These are phyloP conservation scores for Cephalopholis sonnerati DNA, from an alignment of 2,113 vertebrate species.

Conservation along the genomic window DNA sequence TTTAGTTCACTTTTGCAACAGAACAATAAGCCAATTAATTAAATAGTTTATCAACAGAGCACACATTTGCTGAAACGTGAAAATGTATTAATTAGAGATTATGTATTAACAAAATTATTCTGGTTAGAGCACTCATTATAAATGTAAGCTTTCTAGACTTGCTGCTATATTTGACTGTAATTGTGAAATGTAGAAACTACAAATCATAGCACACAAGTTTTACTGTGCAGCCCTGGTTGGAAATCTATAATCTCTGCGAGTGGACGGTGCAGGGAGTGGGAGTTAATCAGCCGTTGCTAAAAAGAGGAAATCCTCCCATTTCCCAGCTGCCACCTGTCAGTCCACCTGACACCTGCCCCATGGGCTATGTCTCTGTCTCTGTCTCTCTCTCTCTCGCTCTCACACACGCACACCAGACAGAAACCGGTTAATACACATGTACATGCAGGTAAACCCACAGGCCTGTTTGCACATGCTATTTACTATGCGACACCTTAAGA, in stretches of 20 bases:
- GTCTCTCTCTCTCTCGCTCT: background rate
- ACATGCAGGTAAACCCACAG: slow-evolving; percentile 12
- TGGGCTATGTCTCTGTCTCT: slow-evolving; percentile 5
- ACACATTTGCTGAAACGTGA: background rate
- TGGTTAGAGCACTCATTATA: background rate
- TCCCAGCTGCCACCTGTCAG: slow-evolving; percentile 70
- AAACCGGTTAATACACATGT: too few species aligned
- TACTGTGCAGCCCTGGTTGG: background rate
- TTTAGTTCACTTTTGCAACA: background rate
- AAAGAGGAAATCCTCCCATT: slow-evolving; percentile 67
- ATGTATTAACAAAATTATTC: background rate
- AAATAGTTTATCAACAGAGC: background rate
- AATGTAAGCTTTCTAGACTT: background rate
- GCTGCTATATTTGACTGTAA: background rate
- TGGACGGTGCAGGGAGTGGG: slow-evolving; percentile 5
- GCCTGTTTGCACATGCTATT: slow-evolving; percentile 42
- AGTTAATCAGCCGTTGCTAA: slow-evolving; percentile 64
- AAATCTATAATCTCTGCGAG: slow-evolving; percentile 27
- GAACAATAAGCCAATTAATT: background rate
- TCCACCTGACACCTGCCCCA: slow-evolving; percentile 59
- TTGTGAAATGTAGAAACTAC: background rate
- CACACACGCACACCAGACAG: background rate
- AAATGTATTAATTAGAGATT: background rate
- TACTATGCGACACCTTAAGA: slow-evolving; percentile 25
- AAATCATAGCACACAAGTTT: background rate